Evolutionary conservation across 2,797 vertebrate genomes (phyloP), one percentile per base, ranked within the genome.

Genomic region (Siniperca undulata): DNA sequence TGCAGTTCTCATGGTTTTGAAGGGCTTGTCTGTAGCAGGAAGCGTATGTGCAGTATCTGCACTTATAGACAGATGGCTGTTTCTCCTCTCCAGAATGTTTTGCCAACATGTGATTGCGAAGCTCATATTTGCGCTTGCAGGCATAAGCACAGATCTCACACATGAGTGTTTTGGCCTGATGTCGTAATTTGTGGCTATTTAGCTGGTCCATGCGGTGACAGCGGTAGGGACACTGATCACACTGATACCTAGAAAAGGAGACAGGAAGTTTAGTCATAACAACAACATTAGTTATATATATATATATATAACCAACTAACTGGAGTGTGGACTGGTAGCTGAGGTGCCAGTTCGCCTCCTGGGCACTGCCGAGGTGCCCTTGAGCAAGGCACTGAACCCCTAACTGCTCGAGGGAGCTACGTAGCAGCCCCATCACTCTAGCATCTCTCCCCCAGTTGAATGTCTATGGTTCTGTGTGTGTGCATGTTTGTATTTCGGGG

Each of bases 121-220:
- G 96, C 91, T 99, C 98, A 0, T 97, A 97, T 85, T 99, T 99
- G 77, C 99, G 97, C 85, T 99, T 99, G 95, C 99, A 99, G 55
- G 97, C 95, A 0, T 98, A 99, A 30, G 97, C 98, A 0, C 99
- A 99, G 84, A 99, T 96, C 89, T 99, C 99, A 0, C 99, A 99
- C 92, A 99, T 99, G 62, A 99, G 96, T 0, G 96, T 96, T 86
- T 99, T 99, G 74, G 96, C 96, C 90, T 99, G 97, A 93, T 99
- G 99, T 55, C 98, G 96, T 70, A 99, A 94, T 86, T 99, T 99
- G 93, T 99, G 99, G 94, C 98, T 99, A 85, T 97, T 99, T 9
- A 99, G 96, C 90, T 99, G 98, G 90, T 99, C 98, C 0, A 97
- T 96, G 20, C 99, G 98, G 87, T 99, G 97, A 82, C 98, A 99